Base-by-base conservation (phyloP, 2,113 vertebrate genomes). In the Pogona vitticeps region DNA sequence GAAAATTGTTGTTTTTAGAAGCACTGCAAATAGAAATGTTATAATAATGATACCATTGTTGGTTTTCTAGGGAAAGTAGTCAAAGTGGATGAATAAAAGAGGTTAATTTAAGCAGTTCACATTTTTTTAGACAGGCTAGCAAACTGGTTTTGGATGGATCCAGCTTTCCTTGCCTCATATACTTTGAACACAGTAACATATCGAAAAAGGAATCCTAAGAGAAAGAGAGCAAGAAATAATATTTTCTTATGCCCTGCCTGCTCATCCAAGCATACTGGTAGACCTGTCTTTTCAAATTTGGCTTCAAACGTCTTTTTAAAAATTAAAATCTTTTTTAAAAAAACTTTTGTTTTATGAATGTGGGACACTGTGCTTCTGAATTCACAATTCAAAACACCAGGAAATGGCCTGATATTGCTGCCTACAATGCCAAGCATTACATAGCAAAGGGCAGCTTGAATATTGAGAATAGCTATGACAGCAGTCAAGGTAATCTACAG, bases 21-120 rank as follows among this genome's bases (percentile, higher is more conserved):
- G 46, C 10, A 15, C 2, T 71, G 38, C 18, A 82, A 23, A 88
- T 71, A 3, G 6, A 88, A 90, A 83, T 0, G 0, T 0, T 0
- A 82, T 40, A 58, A 68, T 31, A 36, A 36, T 15, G n/a, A 68
- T 18, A 68, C 15, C n/a, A 52, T 65, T 86, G 78, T 36, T 81
- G 7, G 2, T 80, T 77, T 85, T 46, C 2, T 13, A 86, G 68
- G 38, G 17, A 33, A 26, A 58, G 18, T 42, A 42, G 61, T n/a
- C 21, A n/a, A 46, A 76, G 20, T n/a, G 31, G 20, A 33, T 42
- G 31, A 7, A 52, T 52, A 52, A 52, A 52, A 52, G 46, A 23
- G 42, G 36, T 12, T 42, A 14, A 42, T 5, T 72, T 40, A 80
- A 80, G 80, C 20, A 72, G n/a, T 77, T 85, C 21, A 52, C n/a